phyloP scores from a whole-genome alignment of 92 coral and sea anemone genomes.

The Scolanthus callimorphus region DNA sequence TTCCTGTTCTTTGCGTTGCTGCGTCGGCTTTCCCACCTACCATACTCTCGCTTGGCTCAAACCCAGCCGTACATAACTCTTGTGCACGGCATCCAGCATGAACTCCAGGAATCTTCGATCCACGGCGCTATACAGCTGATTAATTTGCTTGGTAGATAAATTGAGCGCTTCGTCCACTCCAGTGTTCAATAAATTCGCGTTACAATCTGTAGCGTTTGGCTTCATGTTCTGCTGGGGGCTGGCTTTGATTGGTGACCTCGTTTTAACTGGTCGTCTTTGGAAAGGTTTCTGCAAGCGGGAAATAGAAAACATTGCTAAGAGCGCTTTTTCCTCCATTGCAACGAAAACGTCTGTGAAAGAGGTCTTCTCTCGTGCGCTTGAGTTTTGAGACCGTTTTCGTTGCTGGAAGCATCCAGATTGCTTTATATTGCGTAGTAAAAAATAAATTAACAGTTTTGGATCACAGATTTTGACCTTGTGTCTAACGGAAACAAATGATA shows the following conservation, averaged over 20 bases:
- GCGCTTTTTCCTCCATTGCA: no score
- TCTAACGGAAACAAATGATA: no score
- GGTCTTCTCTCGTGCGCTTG: no score
- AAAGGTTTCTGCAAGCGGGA: not conserved
- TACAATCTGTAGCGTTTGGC: conserved; percentile 4
- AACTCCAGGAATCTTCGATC: conserved; percentile 64
- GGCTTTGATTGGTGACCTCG: not conserved
- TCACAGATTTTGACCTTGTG: no score
- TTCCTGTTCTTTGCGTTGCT: no score
- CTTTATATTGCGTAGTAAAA: no score
- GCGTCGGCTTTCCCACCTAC: not conserved
- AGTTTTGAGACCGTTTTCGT: no score
- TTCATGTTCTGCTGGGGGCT: not conserved
- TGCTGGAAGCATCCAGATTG: no score
- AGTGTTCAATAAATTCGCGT: conserved; percentile 4
- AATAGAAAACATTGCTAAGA: not conserved
- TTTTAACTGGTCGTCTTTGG: not conserved
- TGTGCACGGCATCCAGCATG: conserved; percentile 77
- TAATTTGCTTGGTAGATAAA: conserved; percentile 2
- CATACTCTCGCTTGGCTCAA: conserved; percentile 2
- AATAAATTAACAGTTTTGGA: no score
- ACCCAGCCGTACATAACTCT: conserved; percentile 50
- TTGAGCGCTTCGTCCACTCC: not conserved
- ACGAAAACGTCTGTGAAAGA: no score
- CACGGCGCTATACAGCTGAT: conserved; percentile 48